A percentile compares a stretch with the other conserved stretches of the same genome.
Conservation (phyloP, 1,140 invertebrate genomes). For the Centruroides sculpturatus region DNA sequence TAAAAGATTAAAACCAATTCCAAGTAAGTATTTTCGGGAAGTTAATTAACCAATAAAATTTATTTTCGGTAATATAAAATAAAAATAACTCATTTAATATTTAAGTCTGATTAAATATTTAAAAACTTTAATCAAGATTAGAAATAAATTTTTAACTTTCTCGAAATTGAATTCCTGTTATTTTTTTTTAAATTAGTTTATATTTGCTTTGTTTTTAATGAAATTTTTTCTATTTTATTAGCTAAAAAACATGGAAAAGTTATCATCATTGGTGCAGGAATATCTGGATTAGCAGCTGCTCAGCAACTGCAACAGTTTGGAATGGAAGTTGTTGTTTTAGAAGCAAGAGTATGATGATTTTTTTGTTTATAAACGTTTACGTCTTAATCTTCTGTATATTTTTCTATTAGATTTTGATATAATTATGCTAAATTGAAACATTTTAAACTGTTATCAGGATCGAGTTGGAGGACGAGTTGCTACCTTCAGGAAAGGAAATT, state of each 20-base stretch:
- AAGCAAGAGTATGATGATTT: conserved; percentile 54
- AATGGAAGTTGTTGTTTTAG: conserved; percentile 86
- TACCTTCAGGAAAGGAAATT: conserved; percentile 87
- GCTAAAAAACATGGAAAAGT: conserved; percentile 73
- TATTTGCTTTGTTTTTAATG: no score
- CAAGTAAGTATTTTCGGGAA: conserved; percentile 6
- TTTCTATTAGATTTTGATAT: not conserved
- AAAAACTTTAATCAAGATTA: no score
- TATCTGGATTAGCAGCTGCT: conserved; percentile 82
- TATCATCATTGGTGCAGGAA: conserved; percentile 89
- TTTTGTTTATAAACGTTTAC: not conserved
- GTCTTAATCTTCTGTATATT: not conserved
- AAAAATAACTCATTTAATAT: no score
- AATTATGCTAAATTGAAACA: not conserved
- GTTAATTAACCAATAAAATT: no score
- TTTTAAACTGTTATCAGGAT: conserved; percentile 39
- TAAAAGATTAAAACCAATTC: conserved; percentile 53
- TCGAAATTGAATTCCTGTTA: no score
- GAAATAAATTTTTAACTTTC: no score
- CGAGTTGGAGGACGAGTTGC: conserved; percentile 91
- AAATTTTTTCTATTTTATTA: conserved; percentile 21
- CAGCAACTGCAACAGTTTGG: conserved; percentile 90
- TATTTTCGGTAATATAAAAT: no score
- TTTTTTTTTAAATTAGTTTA: no score
- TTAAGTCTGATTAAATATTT: no score